phyloP scores from a whole-genome alignment of 2,888 invertebrate genomes.

The Hirtodrosophila duncani region DNA sequence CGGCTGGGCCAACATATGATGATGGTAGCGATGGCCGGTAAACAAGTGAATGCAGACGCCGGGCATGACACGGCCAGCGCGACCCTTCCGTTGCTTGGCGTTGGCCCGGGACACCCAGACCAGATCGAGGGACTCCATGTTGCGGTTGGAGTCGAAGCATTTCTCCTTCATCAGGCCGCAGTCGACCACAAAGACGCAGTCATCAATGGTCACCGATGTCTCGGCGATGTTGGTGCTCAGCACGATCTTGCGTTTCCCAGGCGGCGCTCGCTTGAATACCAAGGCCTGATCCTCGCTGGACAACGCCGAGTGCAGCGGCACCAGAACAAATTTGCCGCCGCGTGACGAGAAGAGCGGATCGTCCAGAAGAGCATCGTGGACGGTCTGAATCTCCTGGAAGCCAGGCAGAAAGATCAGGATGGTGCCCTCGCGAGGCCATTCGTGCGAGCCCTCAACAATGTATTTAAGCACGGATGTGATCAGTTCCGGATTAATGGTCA shows the following conservation, averaged over 20 bases:
- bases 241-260: conserved; percentile 90
- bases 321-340: conserved; percentile 83
- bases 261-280: conserved; percentile 84
- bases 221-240: conserved; percentile 96
- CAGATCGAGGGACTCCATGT: conserved; percentile 91
- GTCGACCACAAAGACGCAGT: conserved; percentile 96
- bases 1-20: conserved; percentile 85
- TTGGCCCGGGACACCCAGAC: conserved; percentile 95
- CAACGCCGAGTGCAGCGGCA: conserved; percentile 92
- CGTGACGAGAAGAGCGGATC: conserved; percentile 81
- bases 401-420: conserved; percentile 89
- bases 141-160: conserved; percentile 83
- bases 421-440: conserved; percentile 81
- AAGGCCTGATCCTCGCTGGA: conserved; percentile 90
- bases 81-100: conserved; percentile 91
- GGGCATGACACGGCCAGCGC: conserved; percentile 93
- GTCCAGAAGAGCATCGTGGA: conserved; percentile 84
- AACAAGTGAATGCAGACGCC: conserved; percentile 91
- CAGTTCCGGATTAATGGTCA: conserved; percentile 87
- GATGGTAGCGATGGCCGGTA: conserved; percentile 84
- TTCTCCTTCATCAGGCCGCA: conserved; percentile 96
- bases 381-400: conserved; percentile 86
- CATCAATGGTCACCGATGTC: conserved; percentile 96
- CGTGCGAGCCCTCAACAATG: conserved; percentile 84
- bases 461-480: conserved; percentile 85